phyloP scores from a whole-genome alignment of 2,888 invertebrate genomes.

The Apamea epomidion region DNA sequence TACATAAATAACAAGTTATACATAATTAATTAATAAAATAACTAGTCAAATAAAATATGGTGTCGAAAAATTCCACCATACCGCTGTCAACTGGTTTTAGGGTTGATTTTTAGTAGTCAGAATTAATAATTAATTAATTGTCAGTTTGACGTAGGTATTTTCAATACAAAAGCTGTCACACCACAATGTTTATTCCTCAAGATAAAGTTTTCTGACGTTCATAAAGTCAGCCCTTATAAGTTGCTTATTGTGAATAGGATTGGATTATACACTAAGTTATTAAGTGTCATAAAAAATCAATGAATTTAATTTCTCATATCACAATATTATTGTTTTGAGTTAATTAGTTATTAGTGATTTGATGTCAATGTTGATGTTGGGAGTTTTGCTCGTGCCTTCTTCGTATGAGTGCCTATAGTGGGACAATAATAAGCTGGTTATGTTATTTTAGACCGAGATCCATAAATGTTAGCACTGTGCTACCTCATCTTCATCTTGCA shows the following conservation, averaged over 20 bases:
- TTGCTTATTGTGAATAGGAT: not conserved
- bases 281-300: not conserved
- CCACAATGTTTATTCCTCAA: not conserved
- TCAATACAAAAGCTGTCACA: not conserved
- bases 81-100: no score
- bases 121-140: no score
- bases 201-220: not conserved
- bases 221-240: not conserved
- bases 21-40: no score
- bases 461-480: not conserved
- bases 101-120: no score
- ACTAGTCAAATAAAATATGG: no score
- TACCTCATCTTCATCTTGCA: not conserved
- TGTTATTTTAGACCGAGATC: not conserved
- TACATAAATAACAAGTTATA: no score
- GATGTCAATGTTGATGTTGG: not conserved
- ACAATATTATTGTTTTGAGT: constrained; percentile 1
- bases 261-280: no score
- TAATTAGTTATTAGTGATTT: not conserved
- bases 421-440: no score
- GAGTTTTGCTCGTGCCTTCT: not conserved
- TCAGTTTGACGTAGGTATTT: not conserved
- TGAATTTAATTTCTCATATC: constrained; percentile 1
- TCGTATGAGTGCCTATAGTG: no score
- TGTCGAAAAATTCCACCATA: no score